These are phyloP conservation scores for Acridotheres tristis DNA, from an alignment of 2,797 vertebrate genomes.

Conservation along the genomic window DNA sequence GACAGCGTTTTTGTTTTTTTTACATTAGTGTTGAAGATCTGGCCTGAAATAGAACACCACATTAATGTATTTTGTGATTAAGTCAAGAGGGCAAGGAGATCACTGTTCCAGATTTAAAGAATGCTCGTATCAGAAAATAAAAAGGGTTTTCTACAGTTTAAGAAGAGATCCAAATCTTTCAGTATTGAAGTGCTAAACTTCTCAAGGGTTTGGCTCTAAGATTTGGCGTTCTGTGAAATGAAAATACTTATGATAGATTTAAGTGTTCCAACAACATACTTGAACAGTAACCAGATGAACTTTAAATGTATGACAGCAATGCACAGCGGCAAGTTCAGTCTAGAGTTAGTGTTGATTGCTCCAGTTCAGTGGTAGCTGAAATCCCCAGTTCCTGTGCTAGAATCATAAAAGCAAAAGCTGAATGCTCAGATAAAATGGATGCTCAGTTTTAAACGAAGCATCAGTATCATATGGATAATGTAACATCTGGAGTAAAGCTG, in stretches of 20 bases:
- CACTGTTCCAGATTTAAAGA: neutral
- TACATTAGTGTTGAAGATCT: neutral
- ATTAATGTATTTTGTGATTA: neutral
- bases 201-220: neutral
- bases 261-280: neutral
- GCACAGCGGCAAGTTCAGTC: neutral
- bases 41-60: neutral
- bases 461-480: neutral
- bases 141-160: neutral
- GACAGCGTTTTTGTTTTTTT: neutral
- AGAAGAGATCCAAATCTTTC: neutral
- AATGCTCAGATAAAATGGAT: neutral
- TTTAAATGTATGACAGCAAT: neutral
- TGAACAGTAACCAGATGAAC: neutral
- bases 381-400: neutral
- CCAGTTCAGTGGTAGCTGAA: neutral
- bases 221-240: neutral
- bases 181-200: neutral
- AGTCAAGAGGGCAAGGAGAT: neutral
- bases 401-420: neutral
- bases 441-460: neutral
- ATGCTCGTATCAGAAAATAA: neutral
- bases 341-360: neutral
- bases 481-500: conserved; percentile 7
- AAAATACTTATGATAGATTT: neutral